A percentile compares a stretch with the other conserved stretches of the same genome.
phyloP scores from a whole-genome alignment of 2,888 invertebrate species.

The Druceiella hillmani region DNA sequence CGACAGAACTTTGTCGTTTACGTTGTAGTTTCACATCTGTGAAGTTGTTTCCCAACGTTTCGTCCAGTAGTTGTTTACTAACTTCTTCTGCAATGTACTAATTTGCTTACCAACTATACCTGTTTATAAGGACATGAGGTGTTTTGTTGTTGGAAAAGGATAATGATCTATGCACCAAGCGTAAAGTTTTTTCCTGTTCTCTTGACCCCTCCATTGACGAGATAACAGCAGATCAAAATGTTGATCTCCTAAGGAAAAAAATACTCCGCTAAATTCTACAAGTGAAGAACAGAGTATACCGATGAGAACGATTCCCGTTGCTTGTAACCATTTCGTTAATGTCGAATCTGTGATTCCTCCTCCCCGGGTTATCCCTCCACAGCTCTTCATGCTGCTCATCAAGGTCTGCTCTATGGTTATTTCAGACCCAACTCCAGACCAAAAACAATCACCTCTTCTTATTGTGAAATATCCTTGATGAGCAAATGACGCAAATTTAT shows the following conservation, averaged over 20 bases:
- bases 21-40: constrained; percentile 10
- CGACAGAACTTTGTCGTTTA: constrained; percentile 7
- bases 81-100: constrained; percentile 7
- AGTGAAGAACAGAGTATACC: constrained; percentile 14
- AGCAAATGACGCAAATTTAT: constrained; percentile 6
- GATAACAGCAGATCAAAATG: constrained; percentile 20
- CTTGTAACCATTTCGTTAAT: constrained; percentile 16
- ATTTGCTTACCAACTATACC: no score
- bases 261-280: constrained; percentile 13
- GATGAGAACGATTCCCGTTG: constrained; percentile 10
- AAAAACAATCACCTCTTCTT: constrained; percentile 24
- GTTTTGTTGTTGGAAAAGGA: no score
- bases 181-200: constrained; percentile 19
- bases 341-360: constrained; percentile 16
- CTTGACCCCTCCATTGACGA: constrained; percentile 19
- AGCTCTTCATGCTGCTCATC: no score
- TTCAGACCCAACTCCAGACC: constrained; percentile 23
- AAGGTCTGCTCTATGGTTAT: no score
- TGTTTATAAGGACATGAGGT: no score
- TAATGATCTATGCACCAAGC: constrained; percentile 14
- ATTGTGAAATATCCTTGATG: constrained; percentile 22
- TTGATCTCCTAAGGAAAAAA: constrained; percentile 16
- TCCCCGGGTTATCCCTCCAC: constrained; percentile 10
- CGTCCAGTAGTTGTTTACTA: constrained; percentile 8
- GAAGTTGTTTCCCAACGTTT: constrained; percentile 10